Percentiles rank a stretch among this genome's conserved stretches.
Conservation (phyloP, 1,140 invertebrate genomes). For the Tenebrio molitor region DNA sequence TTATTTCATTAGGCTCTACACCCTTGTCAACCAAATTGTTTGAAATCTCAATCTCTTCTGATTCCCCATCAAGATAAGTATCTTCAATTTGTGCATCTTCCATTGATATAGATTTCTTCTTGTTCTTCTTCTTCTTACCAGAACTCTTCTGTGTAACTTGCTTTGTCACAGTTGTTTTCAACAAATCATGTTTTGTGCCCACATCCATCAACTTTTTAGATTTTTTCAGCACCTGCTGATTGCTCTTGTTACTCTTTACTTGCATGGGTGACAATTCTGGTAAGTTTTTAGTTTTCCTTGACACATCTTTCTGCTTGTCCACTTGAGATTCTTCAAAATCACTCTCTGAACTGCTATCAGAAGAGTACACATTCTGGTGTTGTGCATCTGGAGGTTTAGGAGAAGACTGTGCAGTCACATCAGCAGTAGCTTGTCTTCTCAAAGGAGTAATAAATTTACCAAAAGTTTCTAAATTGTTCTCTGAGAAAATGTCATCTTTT, state of each 20-base stretch:
- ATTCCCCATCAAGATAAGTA: too few species aligned
- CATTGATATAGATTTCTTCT: too few species aligned
- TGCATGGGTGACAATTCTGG: slow-evolving; percentile 57
- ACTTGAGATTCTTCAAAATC: slow-evolving; percentile 53
- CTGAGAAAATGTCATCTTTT: slow-evolving; percentile 57
- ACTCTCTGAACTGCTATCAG: slow-evolving; percentile 58
- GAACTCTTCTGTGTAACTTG: too few species aligned
- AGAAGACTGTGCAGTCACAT: not conserved
- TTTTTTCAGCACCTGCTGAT: slow-evolving; percentile 2
- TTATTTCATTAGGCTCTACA: slow-evolving; percentile 14
- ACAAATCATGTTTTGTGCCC: slow-evolving; percentile 16
- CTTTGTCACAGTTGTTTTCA: not conserved
- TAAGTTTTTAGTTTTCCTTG: slow-evolving; percentile 49
- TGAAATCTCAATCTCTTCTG: too few species aligned
- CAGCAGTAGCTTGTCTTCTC: slow-evolving; percentile 35
- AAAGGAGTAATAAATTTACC: slow-evolving; percentile 57
- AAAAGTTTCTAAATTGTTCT: slow-evolving; percentile 58
- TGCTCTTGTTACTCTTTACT: slow-evolving; percentile 6
- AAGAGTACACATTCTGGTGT: slow-evolving; percentile 38
- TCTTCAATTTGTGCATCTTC: too few species aligned
- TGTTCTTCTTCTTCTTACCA: slow-evolving; percentile 48
- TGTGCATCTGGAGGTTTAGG: not conserved
- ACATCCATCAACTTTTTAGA: slow-evolving; percentile 8
- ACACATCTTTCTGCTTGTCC: slow-evolving; percentile 22
- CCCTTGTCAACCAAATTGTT: too few species aligned